Conservation (phyloP, 2,113 vertebrate genomes). For the Boulengeromyrus knoepffleri region DNA sequence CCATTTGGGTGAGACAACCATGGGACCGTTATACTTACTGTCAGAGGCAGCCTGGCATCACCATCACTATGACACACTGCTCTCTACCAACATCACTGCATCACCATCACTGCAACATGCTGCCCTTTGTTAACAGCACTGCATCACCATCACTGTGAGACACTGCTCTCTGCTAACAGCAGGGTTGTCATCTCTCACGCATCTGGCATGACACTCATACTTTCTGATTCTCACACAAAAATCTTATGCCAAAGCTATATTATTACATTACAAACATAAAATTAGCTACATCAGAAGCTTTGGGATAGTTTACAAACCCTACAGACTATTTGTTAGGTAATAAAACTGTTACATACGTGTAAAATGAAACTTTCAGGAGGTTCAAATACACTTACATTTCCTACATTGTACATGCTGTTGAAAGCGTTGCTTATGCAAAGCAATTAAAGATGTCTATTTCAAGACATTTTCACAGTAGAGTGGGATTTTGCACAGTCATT, state of each 20-base stretch:
- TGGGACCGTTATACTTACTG: neutral
- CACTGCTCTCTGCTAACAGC: neutral
- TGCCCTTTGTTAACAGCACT: neutral
- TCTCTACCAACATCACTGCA: neutral
- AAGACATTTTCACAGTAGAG: neutral
- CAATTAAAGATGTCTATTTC: neutral
- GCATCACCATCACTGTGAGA: neutral
- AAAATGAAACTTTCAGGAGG: neutral
- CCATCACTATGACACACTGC: neutral
- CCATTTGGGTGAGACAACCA: neutral
- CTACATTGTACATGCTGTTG: neutral
- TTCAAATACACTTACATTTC: neutral
- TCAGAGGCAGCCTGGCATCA: neutral
- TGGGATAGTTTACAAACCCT: too few species aligned
- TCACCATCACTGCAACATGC: neutral
- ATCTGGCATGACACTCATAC: neutral
- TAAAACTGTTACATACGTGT: too few species aligned
- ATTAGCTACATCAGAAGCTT: too few species aligned
- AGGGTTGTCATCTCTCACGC: neutral
- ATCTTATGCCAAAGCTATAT: neutral
- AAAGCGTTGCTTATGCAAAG: neutral
- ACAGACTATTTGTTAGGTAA: too few species aligned
- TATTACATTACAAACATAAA: too few species aligned
- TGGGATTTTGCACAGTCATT: neutral
- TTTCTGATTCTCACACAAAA: neutral